Base-by-base conservation (phyloP, 2,797 vertebrate genomes). In the Silurus lanzhouensis region DNA sequence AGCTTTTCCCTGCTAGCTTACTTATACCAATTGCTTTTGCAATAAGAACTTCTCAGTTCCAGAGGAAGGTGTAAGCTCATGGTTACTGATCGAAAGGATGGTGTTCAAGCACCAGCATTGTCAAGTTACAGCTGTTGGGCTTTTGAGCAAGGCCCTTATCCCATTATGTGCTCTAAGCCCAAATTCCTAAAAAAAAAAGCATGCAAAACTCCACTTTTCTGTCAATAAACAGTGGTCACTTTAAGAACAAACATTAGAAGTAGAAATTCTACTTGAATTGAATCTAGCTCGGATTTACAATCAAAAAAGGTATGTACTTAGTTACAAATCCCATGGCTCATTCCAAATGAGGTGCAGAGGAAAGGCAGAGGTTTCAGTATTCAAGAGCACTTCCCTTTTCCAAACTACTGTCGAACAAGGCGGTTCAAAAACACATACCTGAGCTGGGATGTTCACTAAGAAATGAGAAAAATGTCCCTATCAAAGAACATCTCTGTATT, bases 381-480 rank as follows among this genome's bases (percentile, higher is more conserved):
- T 67, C 25, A 13, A 66, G 22, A 84, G 63, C n/a, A 76, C 84
- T 84, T 83, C 79, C 82, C 38, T 10, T 87, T 88, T 25, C 81
- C 74, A 72, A 84, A 74, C 86, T 79, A 86, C 85, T 63, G 38
- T 61, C 52, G 15, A 81, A 75, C 55, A 38, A 78, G 82, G 63
- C 81, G 46, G 22, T 52, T 82, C 22, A 70, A 25, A 48, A 44
- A 75, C 52, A 79, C 81, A 64, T 83, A 52, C 17, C 70, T 19
- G 15, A 27, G 58, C 75, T 55, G 58, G 68, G 68, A 70, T 66
- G 70, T 48, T 83, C 52, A 57, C 27, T 38, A 20, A 71, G 38
- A 79, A 83, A 85, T 80, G 12, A 81, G 38, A 31, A 81, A 75
- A 58, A 66, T n/a, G n/a, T 60, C 58, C 27, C 66, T 67, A 13